Base-by-base conservation (phyloP, 2,113 vertebrate genomes). In the Tenrec ecaudatus region DNA sequence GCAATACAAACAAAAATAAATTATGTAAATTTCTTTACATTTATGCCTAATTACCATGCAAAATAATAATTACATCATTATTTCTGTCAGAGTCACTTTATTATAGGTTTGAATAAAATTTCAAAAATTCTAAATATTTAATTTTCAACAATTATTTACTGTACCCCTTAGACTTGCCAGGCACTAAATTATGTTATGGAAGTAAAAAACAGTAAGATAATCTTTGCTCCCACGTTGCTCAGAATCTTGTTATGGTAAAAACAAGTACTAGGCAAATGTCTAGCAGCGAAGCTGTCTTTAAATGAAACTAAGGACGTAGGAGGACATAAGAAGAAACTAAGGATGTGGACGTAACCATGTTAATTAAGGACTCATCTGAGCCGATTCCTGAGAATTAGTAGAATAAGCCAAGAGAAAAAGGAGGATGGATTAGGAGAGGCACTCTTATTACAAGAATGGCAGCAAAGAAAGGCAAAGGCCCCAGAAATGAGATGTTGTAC, bases 1-100 rank as follows among this genome's bases (percentile, higher is more conserved):
- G 43, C 64, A 93, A 82, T 62, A 89, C 11, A 33, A 71, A 96
- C 88, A 29, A 91, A 95, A 95, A 92, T 89, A 87, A 89, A 91
- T 60, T 60, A 36, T 33, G 29, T 85, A 29, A 93, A 94, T 11
- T 92, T 47, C 38, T 94, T 96, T 94, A 84, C 38, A 78, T 94
- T 91, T 95, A 93, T 62, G 68, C n/a, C n/a, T 93, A 89, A 94
- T 78, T 82, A 93, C 29, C 47, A 79, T 20, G 4, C 3, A 89
- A 9, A 23, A 89, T 19, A 92, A 87, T 84, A 38, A 94, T 86
- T 53, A 60, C 14, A 85, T 82, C 10, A 92, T 82, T 82, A 94
- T 91, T 95, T 90, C 76, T 92, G 78, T 79, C 69, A 88, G 60
- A 69, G 87, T 92, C 91, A 80, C 57, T 85, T 85, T 85, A 62